Conservation (phyloP, 2,113 vertebrate species). For the Balaeniceps rex region DNA sequence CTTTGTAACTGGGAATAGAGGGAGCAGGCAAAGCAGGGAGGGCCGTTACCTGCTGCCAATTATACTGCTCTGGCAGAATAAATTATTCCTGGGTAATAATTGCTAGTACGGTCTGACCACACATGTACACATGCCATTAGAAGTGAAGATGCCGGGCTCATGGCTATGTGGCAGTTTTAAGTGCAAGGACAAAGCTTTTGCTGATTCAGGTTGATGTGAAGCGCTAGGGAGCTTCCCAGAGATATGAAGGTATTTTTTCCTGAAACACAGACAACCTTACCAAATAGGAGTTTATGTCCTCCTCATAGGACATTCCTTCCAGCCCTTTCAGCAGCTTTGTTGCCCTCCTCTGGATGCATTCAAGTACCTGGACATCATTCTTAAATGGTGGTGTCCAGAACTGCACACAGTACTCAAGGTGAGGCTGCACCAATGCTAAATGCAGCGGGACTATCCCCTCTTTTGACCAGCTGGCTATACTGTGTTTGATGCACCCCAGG, state of each 20-base stretch:
- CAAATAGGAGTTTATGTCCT: not conserved
- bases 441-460: not conserved
- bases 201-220: not conserved
- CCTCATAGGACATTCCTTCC: not conserved
- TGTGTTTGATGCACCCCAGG: not conserved
- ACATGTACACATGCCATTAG: not conserved
- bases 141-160: not conserved
- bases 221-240: not conserved
- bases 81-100: not conserved
- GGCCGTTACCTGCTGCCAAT: not conserved
- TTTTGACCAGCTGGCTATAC: rapidly evolving
- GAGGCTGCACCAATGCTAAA: rapidly evolving
- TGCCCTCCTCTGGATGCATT: not conserved
- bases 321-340: not conserved
- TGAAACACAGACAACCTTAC: not conserved
- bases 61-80: not conserved
- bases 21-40: not conserved
- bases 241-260: not conserved
- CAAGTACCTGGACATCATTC: not conserved
- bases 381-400: not conserved
- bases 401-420: not conserved
- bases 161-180: not conserved
- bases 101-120: not conserved
- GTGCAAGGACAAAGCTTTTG: not conserved
- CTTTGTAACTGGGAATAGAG: not conserved